Conservation (phyloP, 1,140 invertebrate species). For the Whitmania pigra region DNA sequence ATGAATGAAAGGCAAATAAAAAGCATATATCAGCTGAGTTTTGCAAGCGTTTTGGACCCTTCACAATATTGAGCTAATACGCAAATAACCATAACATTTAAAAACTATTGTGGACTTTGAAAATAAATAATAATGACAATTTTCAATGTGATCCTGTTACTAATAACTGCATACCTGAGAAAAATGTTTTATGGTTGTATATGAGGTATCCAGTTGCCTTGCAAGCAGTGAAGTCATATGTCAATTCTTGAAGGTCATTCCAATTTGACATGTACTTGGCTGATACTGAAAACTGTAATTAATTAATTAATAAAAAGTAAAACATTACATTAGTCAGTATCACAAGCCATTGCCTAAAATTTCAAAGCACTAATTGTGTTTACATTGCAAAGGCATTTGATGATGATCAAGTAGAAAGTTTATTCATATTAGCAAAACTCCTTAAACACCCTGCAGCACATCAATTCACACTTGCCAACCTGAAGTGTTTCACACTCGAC, state of each 20-base stretch:
- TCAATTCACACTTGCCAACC: constrained; percentile 26
- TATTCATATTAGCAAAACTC: background rate
- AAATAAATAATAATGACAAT: background rate
- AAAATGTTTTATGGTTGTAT: constrained; percentile 86
- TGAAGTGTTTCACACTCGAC: constrained; percentile 86
- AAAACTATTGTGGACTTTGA: too few species aligned
- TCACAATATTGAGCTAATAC: too few species aligned
- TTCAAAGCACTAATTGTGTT: background rate
- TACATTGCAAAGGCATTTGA: background rate
- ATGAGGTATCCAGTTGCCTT: constrained; percentile 82
- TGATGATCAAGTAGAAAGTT: background rate
- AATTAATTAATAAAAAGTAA: background rate
- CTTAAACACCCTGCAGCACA: background rate
- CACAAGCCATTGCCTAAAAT: too few species aligned
- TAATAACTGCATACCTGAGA: constrained; percentile 53
- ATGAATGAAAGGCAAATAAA: too few species aligned
- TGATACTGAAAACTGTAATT: constrained; percentile 58
- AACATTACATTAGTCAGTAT: too few species aligned
- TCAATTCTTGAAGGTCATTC: constrained; percentile 90
- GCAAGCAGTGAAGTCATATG: constrained; percentile 72
- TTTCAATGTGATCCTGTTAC: background rate
- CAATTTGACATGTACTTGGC: constrained; percentile 77
- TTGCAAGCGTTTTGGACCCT: too few species aligned
- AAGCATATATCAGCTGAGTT: too few species aligned
- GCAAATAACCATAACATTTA: too few species aligned